These are phyloP conservation scores for Parelbella ahira DNA, from an alignment of 2,888 invertebrate genomes.

Conservation along the genomic window DNA sequence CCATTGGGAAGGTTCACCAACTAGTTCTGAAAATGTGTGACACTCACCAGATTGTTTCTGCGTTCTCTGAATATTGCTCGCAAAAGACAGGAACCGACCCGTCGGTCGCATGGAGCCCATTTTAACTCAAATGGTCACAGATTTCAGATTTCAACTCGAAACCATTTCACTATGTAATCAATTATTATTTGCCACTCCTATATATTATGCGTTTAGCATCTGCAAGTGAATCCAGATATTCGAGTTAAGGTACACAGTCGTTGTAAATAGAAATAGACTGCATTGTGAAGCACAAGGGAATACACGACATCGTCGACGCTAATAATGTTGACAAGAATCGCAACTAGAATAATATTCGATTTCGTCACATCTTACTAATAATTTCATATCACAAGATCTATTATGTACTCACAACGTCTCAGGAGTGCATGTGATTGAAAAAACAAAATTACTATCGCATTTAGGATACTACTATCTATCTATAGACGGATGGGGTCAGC, in stretches of 20 bases:
- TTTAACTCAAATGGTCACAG: slow-evolving; percentile 38
- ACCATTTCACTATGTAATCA: slow-evolving; percentile 44
- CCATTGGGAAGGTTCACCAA: slow-evolving; percentile 28
- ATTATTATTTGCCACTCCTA: slow-evolving; percentile 31
- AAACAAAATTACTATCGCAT: slow-evolving; percentile 10
- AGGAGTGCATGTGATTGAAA: slow-evolving; percentile 14
- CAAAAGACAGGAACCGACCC: slow-evolving; percentile 81
- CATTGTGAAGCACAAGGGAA: slow-evolving; percentile 52
- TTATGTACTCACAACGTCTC: slow-evolving; percentile 17
- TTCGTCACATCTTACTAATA: not conserved
- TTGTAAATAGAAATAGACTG: slow-evolving; percentile 56
- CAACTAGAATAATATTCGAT: slow-evolving; percentile 16
- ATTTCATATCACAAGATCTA: not conserved
- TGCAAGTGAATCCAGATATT: slow-evolving; percentile 48
- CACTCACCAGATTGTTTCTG: slow-evolving; percentile 77
- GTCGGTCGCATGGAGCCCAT: slow-evolving; percentile 84
- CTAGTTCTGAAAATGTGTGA: slow-evolving; percentile 11
- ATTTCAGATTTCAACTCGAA: slow-evolving; percentile 40
- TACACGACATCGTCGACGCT: slow-evolving; percentile 30
- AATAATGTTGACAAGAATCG: slow-evolving; percentile 32
- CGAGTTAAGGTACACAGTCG: slow-evolving; percentile 44
- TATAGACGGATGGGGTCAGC: too few relatives aligned
- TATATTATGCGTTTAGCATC: slow-evolving; percentile 47
- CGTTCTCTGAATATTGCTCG: slow-evolving; percentile 80
- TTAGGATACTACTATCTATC: slow-evolving; percentile 8